phyloP scores from a whole-genome alignment of 2,888 invertebrate genomes.

The Cephus rjabovi region DNA sequence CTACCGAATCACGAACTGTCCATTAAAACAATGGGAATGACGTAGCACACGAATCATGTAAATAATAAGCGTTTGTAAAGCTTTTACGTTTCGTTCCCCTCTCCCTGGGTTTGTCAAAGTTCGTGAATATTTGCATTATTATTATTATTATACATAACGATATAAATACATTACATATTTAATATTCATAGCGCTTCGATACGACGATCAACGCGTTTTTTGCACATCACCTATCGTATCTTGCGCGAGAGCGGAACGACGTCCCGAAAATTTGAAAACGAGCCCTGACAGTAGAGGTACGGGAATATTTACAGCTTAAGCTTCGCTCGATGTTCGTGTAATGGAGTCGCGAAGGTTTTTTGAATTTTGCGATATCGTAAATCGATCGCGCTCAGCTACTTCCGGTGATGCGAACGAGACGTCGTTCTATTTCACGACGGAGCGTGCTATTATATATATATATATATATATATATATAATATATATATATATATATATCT shows the following conservation, averaged over 20 bases:
- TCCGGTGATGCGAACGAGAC: not conserved
- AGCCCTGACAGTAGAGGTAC: not conserved
- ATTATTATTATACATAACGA: not conserved
- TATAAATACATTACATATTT: not conserved
- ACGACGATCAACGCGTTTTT: not conserved
- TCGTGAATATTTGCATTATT: not conserved
- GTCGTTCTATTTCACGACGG: not conserved
- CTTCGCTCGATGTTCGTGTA: not conserved
- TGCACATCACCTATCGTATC: not conserved
- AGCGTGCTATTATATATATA: not conserved
- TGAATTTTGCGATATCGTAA: not conserved
- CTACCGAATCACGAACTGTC: conserved; percentile 13
- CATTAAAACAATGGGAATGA: conserved; percentile 10
- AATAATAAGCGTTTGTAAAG: conserved; percentile 48
- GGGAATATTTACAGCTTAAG: not conserved
- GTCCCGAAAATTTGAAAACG: not conserved
- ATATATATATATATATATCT: too few relatives aligned
- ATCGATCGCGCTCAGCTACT: not conserved
- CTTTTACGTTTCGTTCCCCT: conserved; percentile 30
- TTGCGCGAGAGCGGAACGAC: not conserved
- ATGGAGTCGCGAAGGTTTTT: not conserved
- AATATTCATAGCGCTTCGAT: not conserved
- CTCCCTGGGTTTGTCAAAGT: not conserved
- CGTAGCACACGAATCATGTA: conserved; percentile 46
- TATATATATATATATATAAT: too few relatives aligned